Evolutionary conservation across 1,140 invertebrate genomes (phyloP).

Genomic region (Lasaia peninsularis): DNA sequence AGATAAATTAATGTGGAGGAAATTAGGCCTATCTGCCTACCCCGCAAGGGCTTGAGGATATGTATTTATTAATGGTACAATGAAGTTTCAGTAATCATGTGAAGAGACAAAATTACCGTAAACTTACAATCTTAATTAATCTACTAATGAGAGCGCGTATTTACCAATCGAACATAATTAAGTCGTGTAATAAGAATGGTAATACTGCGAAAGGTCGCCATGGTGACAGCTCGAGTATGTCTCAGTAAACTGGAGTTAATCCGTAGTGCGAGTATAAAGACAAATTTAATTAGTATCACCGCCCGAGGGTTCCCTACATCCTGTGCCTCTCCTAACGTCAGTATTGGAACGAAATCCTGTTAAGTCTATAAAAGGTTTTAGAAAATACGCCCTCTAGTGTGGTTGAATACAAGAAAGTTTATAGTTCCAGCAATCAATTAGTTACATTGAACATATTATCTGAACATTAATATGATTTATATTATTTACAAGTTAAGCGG

Average conservation of each 20-base stretch:
- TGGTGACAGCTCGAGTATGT: constrained; percentile 30
- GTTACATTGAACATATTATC: too few relatives aligned
- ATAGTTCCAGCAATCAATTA: too few relatives aligned
- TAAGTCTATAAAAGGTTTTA: constrained; percentile 10
- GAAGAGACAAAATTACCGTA: not conserved
- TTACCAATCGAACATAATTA: not conserved
- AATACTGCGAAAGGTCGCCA: constrained; percentile 30
- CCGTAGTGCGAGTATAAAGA: constrained; percentile 36
- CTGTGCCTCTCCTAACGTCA: constrained; percentile 14
- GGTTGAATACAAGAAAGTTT: not conserved
- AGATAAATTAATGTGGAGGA: too few relatives aligned
- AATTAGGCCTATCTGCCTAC: too few relatives aligned
- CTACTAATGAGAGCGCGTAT: not conserved
- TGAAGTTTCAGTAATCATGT: not conserved
- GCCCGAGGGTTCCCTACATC: constrained; percentile 16
- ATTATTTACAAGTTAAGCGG: too few relatives aligned
- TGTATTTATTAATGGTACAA: too few relatives aligned
- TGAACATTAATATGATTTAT: too few relatives aligned
- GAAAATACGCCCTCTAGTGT: not conserved
- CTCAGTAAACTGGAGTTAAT: constrained; percentile 30
- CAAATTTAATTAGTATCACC: constrained; percentile 44
- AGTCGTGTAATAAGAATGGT: constrained; percentile 13
- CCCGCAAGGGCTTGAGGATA: too few relatives aligned
- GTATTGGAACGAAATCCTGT: constrained; percentile 11
- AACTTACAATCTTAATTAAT: too few relatives aligned